Conservation (phyloP, 2,113 vertebrate genomes). For the Halcyon senegalensis region DNA sequence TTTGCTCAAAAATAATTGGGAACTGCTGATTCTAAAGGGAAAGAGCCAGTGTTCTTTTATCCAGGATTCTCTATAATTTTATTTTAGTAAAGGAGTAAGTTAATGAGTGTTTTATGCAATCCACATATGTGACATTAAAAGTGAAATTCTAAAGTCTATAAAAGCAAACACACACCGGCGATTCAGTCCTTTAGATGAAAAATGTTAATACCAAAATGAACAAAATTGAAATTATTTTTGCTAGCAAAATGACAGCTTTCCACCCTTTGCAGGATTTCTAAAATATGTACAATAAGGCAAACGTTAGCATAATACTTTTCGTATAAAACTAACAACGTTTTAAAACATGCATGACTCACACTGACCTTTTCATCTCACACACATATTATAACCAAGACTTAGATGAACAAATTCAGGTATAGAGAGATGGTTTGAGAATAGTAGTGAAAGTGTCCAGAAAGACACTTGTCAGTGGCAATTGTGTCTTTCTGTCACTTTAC, state of each 20-base stretch:
- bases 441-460: background rate
- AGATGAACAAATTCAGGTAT: background rate
- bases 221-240: background rate
- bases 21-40: background rate
- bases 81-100: background rate
- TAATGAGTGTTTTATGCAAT: background rate
- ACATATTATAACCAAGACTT: fast-evolving
- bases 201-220: background rate
- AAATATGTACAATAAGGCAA: background rate
- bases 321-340: background rate
- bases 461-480: background rate
- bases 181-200: background rate
- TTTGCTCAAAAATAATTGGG: slow-evolving; percentile 8
- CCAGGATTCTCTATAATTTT: background rate
- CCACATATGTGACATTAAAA: background rate
- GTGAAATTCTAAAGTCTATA: background rate
- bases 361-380: background rate
- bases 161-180: background rate
- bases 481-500: background rate
- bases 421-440: background rate
- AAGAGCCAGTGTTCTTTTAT: background rate
- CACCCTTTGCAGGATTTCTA: background rate
- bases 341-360: background rate
- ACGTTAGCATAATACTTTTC: background rate
- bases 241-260: background rate